Evolutionary conservation across 2,888 invertebrate genomes (phyloP).

Genomic region (Deilephila elpenor): DNA sequence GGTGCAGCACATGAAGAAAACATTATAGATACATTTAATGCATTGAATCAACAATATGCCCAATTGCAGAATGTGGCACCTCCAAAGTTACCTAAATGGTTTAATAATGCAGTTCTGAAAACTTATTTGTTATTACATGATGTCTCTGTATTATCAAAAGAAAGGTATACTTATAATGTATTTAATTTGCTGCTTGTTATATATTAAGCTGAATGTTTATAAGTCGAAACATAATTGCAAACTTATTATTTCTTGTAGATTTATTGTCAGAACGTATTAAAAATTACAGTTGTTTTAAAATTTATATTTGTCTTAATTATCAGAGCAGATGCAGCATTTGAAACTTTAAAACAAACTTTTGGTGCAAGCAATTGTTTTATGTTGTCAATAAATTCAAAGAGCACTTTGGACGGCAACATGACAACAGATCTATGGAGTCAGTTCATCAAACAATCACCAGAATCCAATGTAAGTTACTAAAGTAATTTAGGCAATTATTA

Average conservation of each 20-base stretch:
- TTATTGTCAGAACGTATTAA: background rate
- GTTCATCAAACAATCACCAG: constrained; percentile 87
- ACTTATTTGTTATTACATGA: constrained; percentile 97
- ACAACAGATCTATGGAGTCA: constrained; percentile 93
- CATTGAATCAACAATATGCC: constrained; percentile 91
- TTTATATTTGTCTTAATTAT: constrained; percentile 47
- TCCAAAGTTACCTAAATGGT: constrained; percentile 93
- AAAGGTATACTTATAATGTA: constrained; percentile 85
- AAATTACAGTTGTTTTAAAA: background rate
- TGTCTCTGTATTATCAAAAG: constrained; percentile 88
- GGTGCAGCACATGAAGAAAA: constrained; percentile 89
- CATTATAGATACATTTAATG: constrained; percentile 92
- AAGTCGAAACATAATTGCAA: no score
- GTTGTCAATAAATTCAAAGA: constrained; percentile 94
- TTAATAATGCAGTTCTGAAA: constrained; percentile 91
- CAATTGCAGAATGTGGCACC: constrained; percentile 90
- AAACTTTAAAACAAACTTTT: constrained; percentile 93
- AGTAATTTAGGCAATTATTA: no score
- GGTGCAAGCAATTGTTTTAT: constrained; percentile 95
- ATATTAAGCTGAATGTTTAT: no score
- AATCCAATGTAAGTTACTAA: constrained; percentile 68
- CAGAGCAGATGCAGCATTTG: constrained; percentile 93
- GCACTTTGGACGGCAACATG: constrained; percentile 82
- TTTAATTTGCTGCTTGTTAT: background rate
- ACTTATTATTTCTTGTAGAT: no score